phyloP scores from a whole-genome alignment of 2,797 vertebrate species.

The Eutrigla gurnardus region DNA sequence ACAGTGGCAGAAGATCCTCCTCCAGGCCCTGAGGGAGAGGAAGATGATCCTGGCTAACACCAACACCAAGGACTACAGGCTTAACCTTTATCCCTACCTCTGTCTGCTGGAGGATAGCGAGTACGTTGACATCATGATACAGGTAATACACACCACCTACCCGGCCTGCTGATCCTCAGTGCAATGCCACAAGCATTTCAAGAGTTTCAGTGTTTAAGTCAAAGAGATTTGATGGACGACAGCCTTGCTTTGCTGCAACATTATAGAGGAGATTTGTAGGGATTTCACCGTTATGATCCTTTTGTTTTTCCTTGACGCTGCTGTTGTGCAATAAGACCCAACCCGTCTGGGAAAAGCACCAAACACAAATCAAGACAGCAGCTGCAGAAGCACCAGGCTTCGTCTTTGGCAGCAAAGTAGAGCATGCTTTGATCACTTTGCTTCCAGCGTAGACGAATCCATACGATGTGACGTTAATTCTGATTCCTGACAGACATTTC shows the following conservation, averaged over 20 bases:
- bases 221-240: constrained; percentile 1
- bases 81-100: constrained; percentile 89
- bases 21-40: constrained; percentile 81
- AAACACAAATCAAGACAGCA: constrained; percentile 39
- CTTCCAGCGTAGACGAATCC: constrained; percentile 4
- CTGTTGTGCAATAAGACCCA: constrained; percentile 17
- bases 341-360: constrained; percentile 27
- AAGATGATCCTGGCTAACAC: constrained; percentile 78
- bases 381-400: constrained; percentile 33
- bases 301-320: constrained; percentile 1
- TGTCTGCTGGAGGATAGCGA: constrained; percentile 88
- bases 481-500: constrained; percentile 27
- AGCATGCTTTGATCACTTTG: constrained; percentile 47
- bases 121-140: constrained; percentile 89
- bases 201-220: constrained; percentile 17
- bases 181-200: constrained; percentile 2
- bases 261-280: background rate
- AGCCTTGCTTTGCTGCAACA: constrained; percentile 1
- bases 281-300: background rate
- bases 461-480: constrained; percentile 3
- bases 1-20: constrained; percentile 84
- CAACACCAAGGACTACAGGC: constrained; percentile 23
- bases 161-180: background rate
- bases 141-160: constrained; percentile 80
- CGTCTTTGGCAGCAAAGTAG: constrained; percentile 42